Evolutionary conservation across 1,140 invertebrate genomes (phyloP), one percentile per base, ranked within the genome.

Genomic region (Macrobrachium nipponense): DNA sequence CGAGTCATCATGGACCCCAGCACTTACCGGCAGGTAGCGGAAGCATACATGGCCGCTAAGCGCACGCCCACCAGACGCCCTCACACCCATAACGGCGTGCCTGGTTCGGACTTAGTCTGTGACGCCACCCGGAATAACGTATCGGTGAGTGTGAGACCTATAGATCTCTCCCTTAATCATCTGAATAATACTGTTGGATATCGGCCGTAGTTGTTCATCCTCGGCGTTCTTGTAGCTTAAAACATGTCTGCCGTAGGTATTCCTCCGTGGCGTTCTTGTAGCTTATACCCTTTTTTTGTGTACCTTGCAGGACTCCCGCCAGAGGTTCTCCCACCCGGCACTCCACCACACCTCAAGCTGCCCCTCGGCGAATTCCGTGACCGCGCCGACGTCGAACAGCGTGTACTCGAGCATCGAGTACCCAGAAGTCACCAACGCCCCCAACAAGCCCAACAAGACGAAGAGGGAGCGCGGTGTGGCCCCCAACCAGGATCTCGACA

Each of bases 1-100:
- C 68, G 87, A n/a, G 85, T 89, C 10, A 82, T 89, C 0, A 89
- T 89, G 76, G 85, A 89, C 77, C 86, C 88, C n/a, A 66, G 51
- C 43, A 87, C 86, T 14, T 89, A 89, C 78, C 66, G 81, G 7
- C 88, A 89, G 76, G 66, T 89, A 23, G 88, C 88, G 2, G 88
- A 89, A 51, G 79, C 83, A 8, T 89, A 89, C 82, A 87, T 89
- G 10, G 88, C 88, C 18, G 51, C 81, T 15, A 76, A 70, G 8
- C 73, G 86, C 11, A 76, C 80, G 12, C 88, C 88, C 10, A 86
- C 82, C 0, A 62, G 88, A 2, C 80, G 88, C 64, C 86, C 88
- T 17, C 86, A 87, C 44, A 84, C 81, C 72, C 81, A 82, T 60
- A 36, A 36, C 0, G 62, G 64, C 43, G n/a, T 61, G 12, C 44